Evolutionary conservation across 2,888 invertebrate genomes (phyloP).

Genomic region (Panzeria rudis): DNA sequence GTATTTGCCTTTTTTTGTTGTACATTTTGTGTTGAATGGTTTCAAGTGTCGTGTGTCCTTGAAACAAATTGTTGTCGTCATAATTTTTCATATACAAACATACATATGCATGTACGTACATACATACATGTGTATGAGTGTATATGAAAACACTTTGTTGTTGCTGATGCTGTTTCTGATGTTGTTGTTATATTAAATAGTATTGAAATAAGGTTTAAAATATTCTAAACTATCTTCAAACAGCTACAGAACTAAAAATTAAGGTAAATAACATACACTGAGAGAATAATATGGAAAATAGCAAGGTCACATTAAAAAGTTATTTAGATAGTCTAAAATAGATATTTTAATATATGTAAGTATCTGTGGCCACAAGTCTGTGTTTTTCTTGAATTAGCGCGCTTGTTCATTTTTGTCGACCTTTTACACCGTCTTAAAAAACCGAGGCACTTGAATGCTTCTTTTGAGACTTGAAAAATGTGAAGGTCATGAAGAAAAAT

Average conservation of each 20-base stretch:
- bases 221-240: constrained; percentile 4
- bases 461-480: no score
- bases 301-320: background rate
- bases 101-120: background rate
- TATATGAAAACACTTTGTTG: background rate
- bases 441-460: no score
- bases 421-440: no score
- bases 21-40: constrained; percentile 58
- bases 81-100: constrained; percentile 67
- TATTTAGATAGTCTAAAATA: background rate
- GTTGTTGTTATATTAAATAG: constrained; percentile 25
- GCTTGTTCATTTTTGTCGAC: no score
- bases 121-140: background rate
- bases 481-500: no score
- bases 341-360: no score
- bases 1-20: constrained; percentile 3
- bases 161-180: constrained; percentile 29
- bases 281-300: background rate
- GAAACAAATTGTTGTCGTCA: constrained; percentile 74
- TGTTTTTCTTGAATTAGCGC: no score
- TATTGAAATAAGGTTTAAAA: constrained; percentile 19
- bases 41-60: constrained; percentile 74
- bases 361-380: no score
- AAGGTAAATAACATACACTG: background rate
- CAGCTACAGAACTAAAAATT: background rate